phyloP scores from a whole-genome alignment of 2,113 vertebrate genomes.

The Ariopsis seemanni region DNA sequence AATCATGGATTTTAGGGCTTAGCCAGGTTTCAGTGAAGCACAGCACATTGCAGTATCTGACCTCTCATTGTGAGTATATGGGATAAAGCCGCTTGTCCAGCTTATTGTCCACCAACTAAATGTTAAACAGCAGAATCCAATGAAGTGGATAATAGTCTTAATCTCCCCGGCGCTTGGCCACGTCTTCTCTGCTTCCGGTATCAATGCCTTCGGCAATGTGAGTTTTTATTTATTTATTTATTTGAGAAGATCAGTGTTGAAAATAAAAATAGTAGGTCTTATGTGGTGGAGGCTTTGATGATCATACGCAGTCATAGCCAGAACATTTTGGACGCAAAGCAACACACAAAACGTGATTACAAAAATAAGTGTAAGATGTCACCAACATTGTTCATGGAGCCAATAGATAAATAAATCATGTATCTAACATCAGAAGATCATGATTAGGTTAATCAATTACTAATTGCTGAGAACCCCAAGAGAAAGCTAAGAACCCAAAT shows the following conservation, averaged over 20 bases:
- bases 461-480: not conserved
- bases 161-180: too few relatives aligned
- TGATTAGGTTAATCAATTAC: not conserved
- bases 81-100: not conserved
- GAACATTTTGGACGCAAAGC: not conserved
- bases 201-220: not conserved
- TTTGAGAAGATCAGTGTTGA: not conserved
- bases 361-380: not conserved
- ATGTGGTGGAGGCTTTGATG: not conserved
- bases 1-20: constrained; percentile 1
- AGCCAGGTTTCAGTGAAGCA: not conserved
- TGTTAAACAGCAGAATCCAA: not conserved
- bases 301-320: not conserved
- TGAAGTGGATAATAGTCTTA: not conserved
- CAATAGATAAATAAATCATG: not conserved
- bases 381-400: too few relatives aligned
- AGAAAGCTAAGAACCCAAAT: not conserved
- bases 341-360: not conserved
- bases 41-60: not conserved
- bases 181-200: not conserved
- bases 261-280: not conserved
- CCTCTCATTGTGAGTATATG: not conserved
- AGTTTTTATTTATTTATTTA: not conserved
- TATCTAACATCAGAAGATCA: not conserved
- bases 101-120: not conserved